Evolutionary conservation across 2,888 invertebrate species (phyloP).

Genomic region (Axea sp.): DNA sequence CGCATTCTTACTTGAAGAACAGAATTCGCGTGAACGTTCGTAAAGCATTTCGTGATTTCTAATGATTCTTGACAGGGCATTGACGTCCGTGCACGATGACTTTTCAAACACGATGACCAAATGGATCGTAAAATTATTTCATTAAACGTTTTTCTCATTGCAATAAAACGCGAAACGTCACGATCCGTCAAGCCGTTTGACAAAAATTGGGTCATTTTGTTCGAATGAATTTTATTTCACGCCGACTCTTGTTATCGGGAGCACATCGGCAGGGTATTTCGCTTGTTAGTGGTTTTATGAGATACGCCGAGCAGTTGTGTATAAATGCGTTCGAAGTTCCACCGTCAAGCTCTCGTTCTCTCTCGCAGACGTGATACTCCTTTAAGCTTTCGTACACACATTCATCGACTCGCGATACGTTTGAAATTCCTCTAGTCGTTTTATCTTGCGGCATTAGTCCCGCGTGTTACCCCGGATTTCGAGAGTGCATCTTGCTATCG

Average conservation of each 20-base stretch:
- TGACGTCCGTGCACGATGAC: no score
- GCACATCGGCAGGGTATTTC: constrained; percentile 10
- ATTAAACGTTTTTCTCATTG: no score
- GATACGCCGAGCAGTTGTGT: constrained; percentile 16
- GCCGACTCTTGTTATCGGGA: constrained; percentile 16
- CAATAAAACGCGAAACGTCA: no score
- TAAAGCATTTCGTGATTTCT: no score
- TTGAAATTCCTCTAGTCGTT: constrained; percentile 43
- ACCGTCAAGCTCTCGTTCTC: constrained; percentile 16
- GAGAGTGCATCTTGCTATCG: constrained; percentile 16
- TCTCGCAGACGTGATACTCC: constrained; percentile 31
- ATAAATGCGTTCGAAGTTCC: constrained; percentile 23
- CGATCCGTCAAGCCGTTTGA: no score
- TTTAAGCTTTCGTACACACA: constrained; percentile 45
- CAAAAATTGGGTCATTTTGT: no score
- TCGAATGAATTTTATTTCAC: constrained; percentile 1
- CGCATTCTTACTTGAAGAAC: no score
- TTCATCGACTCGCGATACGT: constrained; percentile 36
- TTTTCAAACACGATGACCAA: no score
- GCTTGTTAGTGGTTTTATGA: constrained; percentile 39
- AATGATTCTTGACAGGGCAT: no score
- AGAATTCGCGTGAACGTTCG: no score
- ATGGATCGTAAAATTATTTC: no score
- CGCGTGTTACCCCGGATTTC: constrained; percentile 30
- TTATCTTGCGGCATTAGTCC: constrained; percentile 36